Percentiles rank a stretch among this genome's conserved stretches.
Evolutionary conservation across 2,888 invertebrate species (phyloP).

Genomic region (Tenthredo distinguenda): DNA sequence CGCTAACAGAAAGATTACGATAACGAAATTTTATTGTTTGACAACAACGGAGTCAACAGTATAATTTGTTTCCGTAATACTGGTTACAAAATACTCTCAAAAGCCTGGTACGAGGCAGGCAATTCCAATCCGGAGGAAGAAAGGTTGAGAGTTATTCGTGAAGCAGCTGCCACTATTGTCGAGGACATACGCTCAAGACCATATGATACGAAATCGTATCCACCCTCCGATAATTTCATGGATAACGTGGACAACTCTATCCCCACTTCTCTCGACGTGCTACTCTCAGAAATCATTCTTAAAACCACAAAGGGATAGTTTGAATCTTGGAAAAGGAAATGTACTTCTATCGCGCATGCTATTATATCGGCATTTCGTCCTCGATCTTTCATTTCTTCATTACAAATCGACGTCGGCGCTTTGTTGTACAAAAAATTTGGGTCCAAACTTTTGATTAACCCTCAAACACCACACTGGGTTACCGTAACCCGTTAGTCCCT

Average conservation of each 20-base stretch:
- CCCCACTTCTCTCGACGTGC: constrained; percentile 51
- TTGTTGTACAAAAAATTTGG: constrained; percentile 54
- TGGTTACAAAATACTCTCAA: constrained; percentile 56
- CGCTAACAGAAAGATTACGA: constrained; percentile 56
- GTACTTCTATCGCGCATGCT: constrained; percentile 14
- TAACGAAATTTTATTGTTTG: constrained; percentile 56
- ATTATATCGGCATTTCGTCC: constrained; percentile 50
- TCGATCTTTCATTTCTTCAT: constrained; percentile 58
- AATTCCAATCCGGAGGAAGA: constrained; percentile 55
- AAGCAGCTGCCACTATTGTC: constrained; percentile 54
- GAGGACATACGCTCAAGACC: constrained; percentile 58
- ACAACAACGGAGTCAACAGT: neutral
- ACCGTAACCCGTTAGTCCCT: too few relatives aligned
- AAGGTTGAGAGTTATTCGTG: constrained; percentile 53
- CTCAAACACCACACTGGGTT: too few relatives aligned
- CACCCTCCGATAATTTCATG: constrained; percentile 55
- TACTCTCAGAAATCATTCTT: constrained; percentile 55
- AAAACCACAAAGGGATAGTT: constrained; percentile 54
- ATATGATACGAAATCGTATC: constrained; percentile 53
- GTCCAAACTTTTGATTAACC: constrained; percentile 34
- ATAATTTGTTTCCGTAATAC: constrained; percentile 59
- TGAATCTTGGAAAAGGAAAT: constrained; percentile 50
- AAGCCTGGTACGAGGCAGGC: constrained; percentile 57
- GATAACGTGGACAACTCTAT: constrained; percentile 35
- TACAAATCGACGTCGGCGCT: constrained; percentile 49